A percentile compares a stretch with the other conserved stretches of the same genome.
These are phyloP conservation scores for Eclectus roratus DNA, from an alignment of 2,113 vertebrate species.

Conservation along the genomic window DNA sequence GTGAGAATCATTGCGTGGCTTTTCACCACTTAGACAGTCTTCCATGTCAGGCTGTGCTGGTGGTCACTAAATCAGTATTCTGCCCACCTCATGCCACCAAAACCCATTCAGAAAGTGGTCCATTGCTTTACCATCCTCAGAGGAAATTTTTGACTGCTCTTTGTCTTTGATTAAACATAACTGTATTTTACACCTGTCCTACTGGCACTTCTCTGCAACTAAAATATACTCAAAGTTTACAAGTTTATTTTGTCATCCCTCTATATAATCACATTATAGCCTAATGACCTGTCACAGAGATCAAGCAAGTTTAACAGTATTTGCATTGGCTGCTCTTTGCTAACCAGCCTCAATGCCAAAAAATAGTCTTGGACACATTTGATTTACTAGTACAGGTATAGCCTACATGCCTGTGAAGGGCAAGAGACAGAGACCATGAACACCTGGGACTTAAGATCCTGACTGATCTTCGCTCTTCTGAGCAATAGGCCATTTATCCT, in stretches of 20 bases:
- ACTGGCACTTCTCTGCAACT: not conserved
- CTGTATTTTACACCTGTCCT: not conserved
- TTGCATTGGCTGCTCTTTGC: not conserved
- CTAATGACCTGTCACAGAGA: not conserved
- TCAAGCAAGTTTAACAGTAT: not conserved
- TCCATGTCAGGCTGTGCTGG: not conserved
- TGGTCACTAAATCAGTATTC: not conserved
- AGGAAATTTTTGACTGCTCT: not conserved
- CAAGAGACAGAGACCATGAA: not conserved
- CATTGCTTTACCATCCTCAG: not conserved
- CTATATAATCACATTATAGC: not conserved
- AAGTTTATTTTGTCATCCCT: not conserved
- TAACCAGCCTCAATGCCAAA: not conserved
- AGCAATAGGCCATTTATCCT: constrained; percentile 1
- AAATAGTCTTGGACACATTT: not conserved
- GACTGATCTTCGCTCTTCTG: not conserved
- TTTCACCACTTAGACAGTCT: not conserved
- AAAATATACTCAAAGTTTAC: not conserved
- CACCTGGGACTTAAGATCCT: not conserved
- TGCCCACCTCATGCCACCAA: not conserved
- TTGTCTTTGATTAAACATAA: not conserved
- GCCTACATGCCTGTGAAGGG: not conserved
- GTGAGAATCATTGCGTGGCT: not conserved
- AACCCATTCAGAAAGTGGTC: not conserved
- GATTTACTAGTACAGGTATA: not conserved